Percentiles rank a stretch among this genome's conserved stretches.
phyloP scores from a whole-genome alignment of 1,140 invertebrate genomes.

The Latrodectus geometricus region DNA sequence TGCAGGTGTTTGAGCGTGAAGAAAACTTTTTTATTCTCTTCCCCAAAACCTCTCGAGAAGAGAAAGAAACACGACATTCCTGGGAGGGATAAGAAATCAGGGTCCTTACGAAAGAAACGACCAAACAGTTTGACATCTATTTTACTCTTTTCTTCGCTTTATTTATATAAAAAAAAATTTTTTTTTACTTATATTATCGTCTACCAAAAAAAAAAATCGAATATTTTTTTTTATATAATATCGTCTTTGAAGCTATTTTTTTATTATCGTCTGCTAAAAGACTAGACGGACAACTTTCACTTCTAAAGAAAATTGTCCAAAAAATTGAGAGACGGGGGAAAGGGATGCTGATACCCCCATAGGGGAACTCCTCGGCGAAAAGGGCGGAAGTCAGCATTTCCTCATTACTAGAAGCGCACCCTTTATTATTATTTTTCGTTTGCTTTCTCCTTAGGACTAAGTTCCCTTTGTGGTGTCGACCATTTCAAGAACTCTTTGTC shows the following conservation, averaged over 20 bases:
- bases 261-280: not conserved
- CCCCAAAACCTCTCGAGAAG: not conserved
- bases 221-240: no score
- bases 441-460: not conserved
- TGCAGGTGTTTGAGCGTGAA: conserved; percentile 57
- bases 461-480: conserved; percentile 26
- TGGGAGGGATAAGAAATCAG: conserved; percentile 18
- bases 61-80: conserved; percentile 25
- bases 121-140: conserved; percentile 55
- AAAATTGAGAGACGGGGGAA: not conserved
- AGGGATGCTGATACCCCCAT: no score
- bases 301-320: not conserved
- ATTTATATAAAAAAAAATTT: conserved; percentile 40
- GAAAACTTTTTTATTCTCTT: not conserved
- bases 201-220: not conserved
- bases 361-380: not conserved
- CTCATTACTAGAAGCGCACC: conserved; percentile 25
- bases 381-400: conserved; percentile 56
- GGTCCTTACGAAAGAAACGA: conserved; percentile 2
- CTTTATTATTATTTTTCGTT: not conserved
- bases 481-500: conserved; percentile 22
- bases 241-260: not conserved
- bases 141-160: conserved; percentile 50
- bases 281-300: conserved; percentile 42
- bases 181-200: conserved; percentile 15